Evolutionary conservation across 2,113 vertebrate species (phyloP).

Genomic region (Grallaria varia): DNA sequence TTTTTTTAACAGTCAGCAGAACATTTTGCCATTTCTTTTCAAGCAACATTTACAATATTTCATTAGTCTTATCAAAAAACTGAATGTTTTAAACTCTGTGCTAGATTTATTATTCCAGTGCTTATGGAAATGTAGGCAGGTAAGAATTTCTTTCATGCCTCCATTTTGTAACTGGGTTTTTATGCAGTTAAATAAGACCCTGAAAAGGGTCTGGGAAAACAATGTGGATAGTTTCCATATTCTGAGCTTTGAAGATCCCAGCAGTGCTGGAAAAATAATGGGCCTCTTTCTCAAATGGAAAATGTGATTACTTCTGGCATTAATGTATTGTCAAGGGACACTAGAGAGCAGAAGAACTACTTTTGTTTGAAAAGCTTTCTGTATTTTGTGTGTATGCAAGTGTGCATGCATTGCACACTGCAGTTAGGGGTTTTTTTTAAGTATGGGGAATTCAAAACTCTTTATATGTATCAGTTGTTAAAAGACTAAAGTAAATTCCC

Average conservation of each 20-base stretch:
- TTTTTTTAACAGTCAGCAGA: not conserved
- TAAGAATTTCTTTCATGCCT: not conserved
- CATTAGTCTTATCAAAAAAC: not conserved
- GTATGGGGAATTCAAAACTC: not conserved
- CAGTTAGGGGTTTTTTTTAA: not conserved
- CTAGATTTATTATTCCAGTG: not conserved
- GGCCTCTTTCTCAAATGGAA: slow-evolving; percentile 36
- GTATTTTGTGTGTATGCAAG: not conserved
- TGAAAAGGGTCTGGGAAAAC: slow-evolving; percentile 10
- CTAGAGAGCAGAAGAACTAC: not conserved
- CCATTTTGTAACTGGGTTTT: not conserved
- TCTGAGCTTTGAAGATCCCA: slow-evolving; percentile 1
- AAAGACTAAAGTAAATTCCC: not conserved
- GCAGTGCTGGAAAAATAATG: not conserved
- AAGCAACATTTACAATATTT: not conserved
- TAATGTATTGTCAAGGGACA: not conserved
- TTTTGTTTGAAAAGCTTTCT: not conserved
- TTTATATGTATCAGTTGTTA: not conserved
- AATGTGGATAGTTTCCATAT: slow-evolving; percentile 20
- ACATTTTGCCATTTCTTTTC: not conserved
- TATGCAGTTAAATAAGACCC: not conserved
- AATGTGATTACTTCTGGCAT: slow-evolving; percentile 27
- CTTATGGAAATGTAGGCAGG: not conserved
- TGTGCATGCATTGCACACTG: accelerated
- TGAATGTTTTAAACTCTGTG: not conserved